These are phyloP conservation scores for Anhinga rufa DNA, from an alignment of 2,113 vertebrate genomes.

Conservation along the genomic window DNA sequence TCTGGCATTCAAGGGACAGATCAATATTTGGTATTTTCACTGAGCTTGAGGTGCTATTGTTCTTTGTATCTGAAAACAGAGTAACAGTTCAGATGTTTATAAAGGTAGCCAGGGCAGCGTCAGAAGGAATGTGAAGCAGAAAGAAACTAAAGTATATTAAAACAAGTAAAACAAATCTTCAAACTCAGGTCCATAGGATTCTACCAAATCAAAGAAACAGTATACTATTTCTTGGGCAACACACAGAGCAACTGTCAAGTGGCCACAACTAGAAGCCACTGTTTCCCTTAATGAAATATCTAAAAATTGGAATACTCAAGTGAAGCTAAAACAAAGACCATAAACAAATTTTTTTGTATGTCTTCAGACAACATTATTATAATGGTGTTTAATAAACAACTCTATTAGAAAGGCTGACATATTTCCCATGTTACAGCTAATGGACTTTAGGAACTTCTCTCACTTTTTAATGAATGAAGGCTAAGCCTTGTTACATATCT, in stretches of 20 bases:
- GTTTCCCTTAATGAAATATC: background rate
- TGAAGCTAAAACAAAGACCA: background rate
- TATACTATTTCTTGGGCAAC: background rate
- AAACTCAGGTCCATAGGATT: background rate
- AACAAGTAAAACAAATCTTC: background rate
- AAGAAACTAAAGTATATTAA: background rate
- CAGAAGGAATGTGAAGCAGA: slow-evolving; percentile 5
- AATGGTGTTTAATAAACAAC: background rate
- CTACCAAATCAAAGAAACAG: background rate
- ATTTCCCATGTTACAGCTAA: background rate
- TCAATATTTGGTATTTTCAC: slow-evolving; percentile 58
- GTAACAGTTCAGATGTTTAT: slow-evolving; percentile 18
- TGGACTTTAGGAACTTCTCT: background rate
- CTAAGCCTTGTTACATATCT: background rate
- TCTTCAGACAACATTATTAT: background rate
- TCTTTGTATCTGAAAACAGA: slow-evolving; percentile 58
- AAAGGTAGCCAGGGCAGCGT: slow-evolving; percentile 25
- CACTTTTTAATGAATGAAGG: background rate
- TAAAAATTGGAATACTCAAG: background rate
- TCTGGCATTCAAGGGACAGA: slow-evolving; percentile 27
- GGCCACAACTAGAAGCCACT: background rate
- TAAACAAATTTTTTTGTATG: background rate
- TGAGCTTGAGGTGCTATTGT: background rate
- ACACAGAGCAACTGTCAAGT: background rate
- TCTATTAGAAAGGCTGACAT: background rate